Conservation (phyloP, 2,888 invertebrate genomes). For the Nebria brevicollis region DNA sequence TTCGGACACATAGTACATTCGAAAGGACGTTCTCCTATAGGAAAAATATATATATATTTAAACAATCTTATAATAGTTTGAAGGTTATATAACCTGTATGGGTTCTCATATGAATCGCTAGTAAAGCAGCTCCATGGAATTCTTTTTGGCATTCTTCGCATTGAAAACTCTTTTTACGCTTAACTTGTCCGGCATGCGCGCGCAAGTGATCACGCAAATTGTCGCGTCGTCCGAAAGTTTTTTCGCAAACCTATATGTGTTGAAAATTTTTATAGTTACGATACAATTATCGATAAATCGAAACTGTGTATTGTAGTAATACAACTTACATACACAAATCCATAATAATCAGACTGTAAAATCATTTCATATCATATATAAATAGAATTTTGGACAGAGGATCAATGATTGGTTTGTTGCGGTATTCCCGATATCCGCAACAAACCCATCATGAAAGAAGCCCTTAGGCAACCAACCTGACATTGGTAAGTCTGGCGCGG, state of each 20-base stretch:
- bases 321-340: not conserved
- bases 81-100: constrained; percentile 69
- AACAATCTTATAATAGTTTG: not conserved
- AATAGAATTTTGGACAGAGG: not conserved
- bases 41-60: constrained; percentile 5
- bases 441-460: not conserved
- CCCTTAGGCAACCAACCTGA: constrained; percentile 60
- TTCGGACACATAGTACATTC: constrained; percentile 80
- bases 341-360: constrained; percentile 18
- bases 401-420: not conserved
- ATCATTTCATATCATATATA: not conserved
- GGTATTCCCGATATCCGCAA: not conserved
- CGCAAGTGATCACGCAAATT: constrained; percentile 77
- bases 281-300: constrained; percentile 3
- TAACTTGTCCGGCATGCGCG: constrained; percentile 71
- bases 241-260: constrained; percentile 69
- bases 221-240: constrained; percentile 75
- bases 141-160: constrained; percentile 75
- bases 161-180: constrained; percentile 67
- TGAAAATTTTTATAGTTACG: constrained; percentile 3
- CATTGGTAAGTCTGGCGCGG: constrained; percentile 67
- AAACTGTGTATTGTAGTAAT: constrained; percentile 51
- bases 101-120: constrained; percentile 73
- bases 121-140: constrained; percentile 70
- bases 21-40: constrained; percentile 66